These are phyloP conservation scores for Hipparchia semele DNA, from an alignment of 2,888 invertebrate genomes.

Conservation along the genomic window DNA sequence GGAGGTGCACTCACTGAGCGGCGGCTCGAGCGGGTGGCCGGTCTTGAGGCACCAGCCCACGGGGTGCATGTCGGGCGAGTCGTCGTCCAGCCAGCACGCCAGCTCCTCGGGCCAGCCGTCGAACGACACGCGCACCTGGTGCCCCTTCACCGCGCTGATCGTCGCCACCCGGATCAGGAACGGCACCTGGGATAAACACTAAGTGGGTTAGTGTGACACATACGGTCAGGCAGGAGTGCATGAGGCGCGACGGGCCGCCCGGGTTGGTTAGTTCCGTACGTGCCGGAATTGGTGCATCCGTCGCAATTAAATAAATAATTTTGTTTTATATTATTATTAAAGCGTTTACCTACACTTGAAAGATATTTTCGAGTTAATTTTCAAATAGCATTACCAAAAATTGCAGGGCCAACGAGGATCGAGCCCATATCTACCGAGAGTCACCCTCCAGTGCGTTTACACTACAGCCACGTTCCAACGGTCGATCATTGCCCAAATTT, in stretches of 20 bases:
- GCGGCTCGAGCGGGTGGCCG: slow-evolving; percentile 93
- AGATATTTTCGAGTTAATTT: too few relatives aligned
- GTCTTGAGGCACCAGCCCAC: slow-evolving; percentile 96
- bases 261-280: too few relatives aligned
- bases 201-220: background rate
- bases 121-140: slow-evolving; percentile 90
- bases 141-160: slow-evolving; percentile 88
- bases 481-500: too few relatives aligned
- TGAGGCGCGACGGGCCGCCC: too few relatives aligned
- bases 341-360: too few relatives aligned
- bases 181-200: slow-evolving; percentile 78
- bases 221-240: background rate
- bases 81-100: slow-evolving; percentile 95
- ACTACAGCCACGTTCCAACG: too few relatives aligned
- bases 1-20: slow-evolving; percentile 84
- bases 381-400: too few relatives aligned
- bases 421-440: too few relatives aligned
- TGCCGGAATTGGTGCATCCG: too few relatives aligned
- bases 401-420: too few relatives aligned
- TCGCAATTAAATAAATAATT: background rate
- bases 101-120: slow-evolving; percentile 95
- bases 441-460: too few relatives aligned
- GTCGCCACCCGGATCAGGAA: slow-evolving; percentile 93
- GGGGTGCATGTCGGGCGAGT: slow-evolving; percentile 95
- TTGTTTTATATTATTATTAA: too few relatives aligned